These are phyloP conservation scores for Clistopyga incitator DNA, from an alignment of 2,888 invertebrate genomes.

Conservation along the genomic window DNA sequence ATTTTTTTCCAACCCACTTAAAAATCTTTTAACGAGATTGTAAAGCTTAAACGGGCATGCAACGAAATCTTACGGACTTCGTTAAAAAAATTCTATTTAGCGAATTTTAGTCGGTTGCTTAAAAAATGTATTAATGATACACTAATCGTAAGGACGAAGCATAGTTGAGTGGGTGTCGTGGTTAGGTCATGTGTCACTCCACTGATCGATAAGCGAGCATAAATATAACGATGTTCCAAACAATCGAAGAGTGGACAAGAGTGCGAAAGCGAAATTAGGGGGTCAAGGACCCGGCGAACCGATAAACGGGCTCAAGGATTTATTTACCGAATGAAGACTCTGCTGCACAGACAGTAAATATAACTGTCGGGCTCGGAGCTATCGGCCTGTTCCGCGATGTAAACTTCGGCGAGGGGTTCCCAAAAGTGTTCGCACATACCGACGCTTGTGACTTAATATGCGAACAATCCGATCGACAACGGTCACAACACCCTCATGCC, in stretches of 20 bases:
- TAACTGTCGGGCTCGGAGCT: constrained; percentile 85
- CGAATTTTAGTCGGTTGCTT: background rate
- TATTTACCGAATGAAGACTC: constrained; percentile 89
- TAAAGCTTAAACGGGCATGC: background rate
- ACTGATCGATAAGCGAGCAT: constrained; percentile 76
- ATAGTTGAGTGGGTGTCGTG: constrained; percentile 73
- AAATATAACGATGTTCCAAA: constrained; percentile 41
- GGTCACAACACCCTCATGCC: constrained; percentile 76
- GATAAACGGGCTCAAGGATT: background rate
- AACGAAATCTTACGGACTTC: background rate
- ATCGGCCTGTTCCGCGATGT: constrained; percentile 84
- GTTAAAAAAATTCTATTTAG: constrained; percentile 3
- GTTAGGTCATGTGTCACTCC: constrained; percentile 79
- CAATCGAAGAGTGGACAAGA: constrained; percentile 40
- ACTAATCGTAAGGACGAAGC: constrained; percentile 38
- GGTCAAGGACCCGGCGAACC: constrained; percentile 10
- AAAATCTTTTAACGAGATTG: no score
- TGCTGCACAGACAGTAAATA: constrained; percentile 89
- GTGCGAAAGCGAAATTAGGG: constrained; percentile 18
- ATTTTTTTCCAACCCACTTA: no score
- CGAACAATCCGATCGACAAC: constrained; percentile 58
- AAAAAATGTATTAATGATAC: constrained; percentile 50
- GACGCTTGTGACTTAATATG: constrained; percentile 22
- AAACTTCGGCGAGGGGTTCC: constrained; percentile 89
- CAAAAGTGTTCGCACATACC: constrained; percentile 86